Conservation (phyloP, 2,888 invertebrate genomes). For the Uropetala carovei region DNA sequence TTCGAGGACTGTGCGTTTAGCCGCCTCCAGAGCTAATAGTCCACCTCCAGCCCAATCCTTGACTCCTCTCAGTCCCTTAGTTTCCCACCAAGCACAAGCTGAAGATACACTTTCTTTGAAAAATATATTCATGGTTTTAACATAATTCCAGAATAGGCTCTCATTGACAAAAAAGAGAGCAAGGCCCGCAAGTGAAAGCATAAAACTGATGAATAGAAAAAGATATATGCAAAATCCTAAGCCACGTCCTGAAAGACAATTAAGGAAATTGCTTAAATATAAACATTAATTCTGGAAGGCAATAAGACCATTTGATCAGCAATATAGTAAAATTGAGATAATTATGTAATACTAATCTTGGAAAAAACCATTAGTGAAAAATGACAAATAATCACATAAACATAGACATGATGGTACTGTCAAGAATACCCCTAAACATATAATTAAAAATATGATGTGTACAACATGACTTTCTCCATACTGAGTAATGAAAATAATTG, state of each 20-base stretch:
- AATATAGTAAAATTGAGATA: no score
- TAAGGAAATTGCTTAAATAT: not conserved
- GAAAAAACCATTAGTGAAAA: no score
- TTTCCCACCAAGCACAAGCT: conserved; percentile 32
- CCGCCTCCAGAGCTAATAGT: conserved; percentile 17
- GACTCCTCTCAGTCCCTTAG: conserved; percentile 35
- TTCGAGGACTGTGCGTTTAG: conserved; percentile 21
- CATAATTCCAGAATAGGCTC: conserved; percentile 20
- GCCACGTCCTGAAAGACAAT: conserved; percentile 3
- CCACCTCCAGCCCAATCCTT: conserved; percentile 64
- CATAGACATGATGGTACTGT: no score
- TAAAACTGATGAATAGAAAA: not conserved
- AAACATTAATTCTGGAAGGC: no score
- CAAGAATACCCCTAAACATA: no score
- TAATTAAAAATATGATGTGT: no score
- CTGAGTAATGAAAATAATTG: no score
- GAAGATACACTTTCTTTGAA: conserved; percentile 21
- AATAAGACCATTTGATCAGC: no score
- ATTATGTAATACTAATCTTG: no score
- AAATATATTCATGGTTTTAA: not conserved
- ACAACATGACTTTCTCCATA: no score
- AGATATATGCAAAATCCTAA: not conserved
- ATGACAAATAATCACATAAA: no score
- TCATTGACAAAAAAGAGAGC: conserved; percentile 42
- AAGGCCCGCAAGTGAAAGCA: not conserved